Base-by-base conservation (phyloP, 2,888 invertebrate species). In the Blera fallax region DNA sequence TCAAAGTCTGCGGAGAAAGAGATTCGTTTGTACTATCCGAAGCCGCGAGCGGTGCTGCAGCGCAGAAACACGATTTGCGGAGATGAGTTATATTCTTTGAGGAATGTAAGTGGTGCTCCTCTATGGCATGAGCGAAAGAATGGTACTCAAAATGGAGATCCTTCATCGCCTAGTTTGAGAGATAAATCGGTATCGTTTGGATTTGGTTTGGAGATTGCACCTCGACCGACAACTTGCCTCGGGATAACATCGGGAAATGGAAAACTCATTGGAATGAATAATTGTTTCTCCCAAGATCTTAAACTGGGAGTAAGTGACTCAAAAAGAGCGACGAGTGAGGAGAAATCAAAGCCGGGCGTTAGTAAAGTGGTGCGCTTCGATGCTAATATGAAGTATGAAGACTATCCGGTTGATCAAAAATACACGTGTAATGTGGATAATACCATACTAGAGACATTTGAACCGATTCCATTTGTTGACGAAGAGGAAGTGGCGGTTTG, bases 61-160 rank as follows among this genome's bases (percentile, higher is more conserved):
- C 94, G 98, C 10, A 93, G 98, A 16, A 97, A 98, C 88, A 97
- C 98, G 1, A 96, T 98, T 87, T 96, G 97, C 88, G 97, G 98
- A 14, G 95, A 96, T 89, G 95, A 96, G 93, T 94, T 95, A 88
- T 89, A 90, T 67, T 89, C 90, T 54, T 89, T 90, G 87, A 91
- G 91, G 37, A 89, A 90, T 87, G 77, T 90, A 48, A 88, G 89
- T 24, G 90, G 90, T 77, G 92, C 92, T 67, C 93, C 95, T 93
- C 95, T 96, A 88, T 96, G 96, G 96, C 94, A 94, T 88, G 95
- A 96, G 89, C 93, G 96, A 87, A 95, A 95, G 90, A 93, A 93
- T 64, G 93, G 93, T 8, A 77, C 67, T 69, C 92, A 92, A 72
- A 89, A 88, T 54, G 89, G 90, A 32, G 91, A 92, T 87, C 91